Percentiles rank a stretch among this genome's conserved stretches.
Conservation (phyloP, 2,888 invertebrate species). For the Coenonympha glycerion region DNA sequence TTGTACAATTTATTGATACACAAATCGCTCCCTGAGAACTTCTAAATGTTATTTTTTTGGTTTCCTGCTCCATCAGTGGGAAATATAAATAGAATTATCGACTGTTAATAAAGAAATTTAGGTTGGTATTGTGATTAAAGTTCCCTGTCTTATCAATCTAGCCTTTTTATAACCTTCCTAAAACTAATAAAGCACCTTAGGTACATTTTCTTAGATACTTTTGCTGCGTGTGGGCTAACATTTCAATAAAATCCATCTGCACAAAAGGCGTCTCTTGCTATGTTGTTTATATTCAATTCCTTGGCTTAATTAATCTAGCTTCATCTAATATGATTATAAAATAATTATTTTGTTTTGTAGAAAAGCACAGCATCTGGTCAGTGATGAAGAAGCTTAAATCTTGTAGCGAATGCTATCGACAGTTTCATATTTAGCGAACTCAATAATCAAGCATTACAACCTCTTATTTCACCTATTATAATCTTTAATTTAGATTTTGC, state of each 20-base stretch:
- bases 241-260: too few relatives aligned
- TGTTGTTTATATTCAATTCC: too few relatives aligned
- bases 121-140: constrained; percentile 1
- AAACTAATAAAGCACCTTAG: too few relatives aligned
- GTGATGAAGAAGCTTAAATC: not conserved
- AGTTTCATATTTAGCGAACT: not conserved
- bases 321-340: too few relatives aligned
- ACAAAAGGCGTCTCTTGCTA: too few relatives aligned
- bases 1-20: constrained; percentile 54
- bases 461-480: too few relatives aligned
- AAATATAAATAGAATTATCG: constrained; percentile 64
- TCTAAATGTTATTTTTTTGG: constrained; percentile 42
- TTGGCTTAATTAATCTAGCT: too few relatives aligned
- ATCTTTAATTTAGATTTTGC: not conserved
- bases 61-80: constrained; percentile 52
- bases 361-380: not conserved
- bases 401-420: not conserved
- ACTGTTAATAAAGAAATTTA: constrained; percentile 16
- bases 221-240: too few relatives aligned
- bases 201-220: too few relatives aligned
- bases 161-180: too few relatives aligned
- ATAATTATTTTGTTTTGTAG: too few relatives aligned
- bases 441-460: not conserved
- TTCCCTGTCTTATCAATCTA: constrained; percentile 5
- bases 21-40: constrained; percentile 41